These are phyloP conservation scores for Manduca sexta DNA, from an alignment of 1,140 invertebrate species.

Conservation along the genomic window DNA sequence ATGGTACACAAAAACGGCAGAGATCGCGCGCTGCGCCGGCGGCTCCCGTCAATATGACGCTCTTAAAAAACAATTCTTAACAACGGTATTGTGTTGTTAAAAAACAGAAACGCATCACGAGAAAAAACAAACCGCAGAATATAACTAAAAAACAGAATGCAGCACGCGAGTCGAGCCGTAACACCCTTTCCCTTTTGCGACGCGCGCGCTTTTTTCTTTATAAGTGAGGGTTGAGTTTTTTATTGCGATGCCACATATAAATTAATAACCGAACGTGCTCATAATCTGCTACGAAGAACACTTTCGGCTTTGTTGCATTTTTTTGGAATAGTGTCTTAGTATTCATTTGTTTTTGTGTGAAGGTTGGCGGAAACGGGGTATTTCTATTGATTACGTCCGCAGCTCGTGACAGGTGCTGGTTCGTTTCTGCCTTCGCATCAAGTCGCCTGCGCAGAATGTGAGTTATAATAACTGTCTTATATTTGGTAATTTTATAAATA, in stretches of 20 bases:
- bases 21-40: slow-evolving; percentile 43
- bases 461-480: too few relatives aligned
- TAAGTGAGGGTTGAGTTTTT: slow-evolving; percentile 65
- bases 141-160: slow-evolving; percentile 66
- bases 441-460: too few relatives aligned
- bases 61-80: slow-evolving; percentile 65
- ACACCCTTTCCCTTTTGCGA: slow-evolving; percentile 71
- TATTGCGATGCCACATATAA: slow-evolving; percentile 65
- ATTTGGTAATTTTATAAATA: too few relatives aligned
- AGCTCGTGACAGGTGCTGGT: slow-evolving; percentile 47
- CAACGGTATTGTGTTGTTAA: slow-evolving; percentile 67
- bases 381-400: slow-evolving; percentile 56
- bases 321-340: slow-evolving; percentile 31
- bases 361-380: slow-evolving; percentile 48
- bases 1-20: slow-evolving; percentile 39
- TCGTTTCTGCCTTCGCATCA: slow-evolving; percentile 13
- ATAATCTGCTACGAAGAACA: slow-evolving; percentile 69
- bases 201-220: slow-evolving; percentile 59
- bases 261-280: slow-evolving; percentile 72
- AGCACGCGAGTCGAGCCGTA: slow-evolving; percentile 59
- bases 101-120: slow-evolving; percentile 61
- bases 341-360: slow-evolving; percentile 63
- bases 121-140: slow-evolving; percentile 68
- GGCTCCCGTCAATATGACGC: slow-evolving; percentile 59
- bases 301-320: slow-evolving; percentile 66